phyloP scores from a whole-genome alignment of 2,888 invertebrate species.

The Blastobasis lacticolella region DNA sequence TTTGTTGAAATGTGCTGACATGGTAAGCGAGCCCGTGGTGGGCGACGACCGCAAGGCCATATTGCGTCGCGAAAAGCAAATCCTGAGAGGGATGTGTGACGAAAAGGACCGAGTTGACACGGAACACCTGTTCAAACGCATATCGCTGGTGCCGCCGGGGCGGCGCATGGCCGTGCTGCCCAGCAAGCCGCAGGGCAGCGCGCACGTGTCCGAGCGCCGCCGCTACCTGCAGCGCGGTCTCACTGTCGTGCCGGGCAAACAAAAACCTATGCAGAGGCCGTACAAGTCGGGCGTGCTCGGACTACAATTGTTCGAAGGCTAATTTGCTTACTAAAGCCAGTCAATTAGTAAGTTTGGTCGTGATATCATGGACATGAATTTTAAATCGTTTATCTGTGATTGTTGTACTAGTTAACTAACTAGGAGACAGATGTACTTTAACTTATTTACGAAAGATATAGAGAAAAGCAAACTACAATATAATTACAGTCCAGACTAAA shows the following conservation, averaged over 20 bases:
- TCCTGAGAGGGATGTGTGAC: conserved; percentile 42
- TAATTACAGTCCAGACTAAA: no score
- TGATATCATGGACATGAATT: no score
- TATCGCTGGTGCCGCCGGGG: conserved; percentile 53
- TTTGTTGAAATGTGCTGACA: conserved; percentile 50
- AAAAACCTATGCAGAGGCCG: conserved; percentile 38
- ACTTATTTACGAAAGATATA: no score
- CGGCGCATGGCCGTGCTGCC: conserved; percentile 57
- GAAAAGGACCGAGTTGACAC: conserved; percentile 44
- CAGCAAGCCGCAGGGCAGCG: conserved; percentile 23
- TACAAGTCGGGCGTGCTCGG: conserved; percentile 45
- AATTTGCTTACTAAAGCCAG: conserved; percentile 8
- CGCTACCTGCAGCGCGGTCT: conserved; percentile 49
- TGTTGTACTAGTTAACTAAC: no score
- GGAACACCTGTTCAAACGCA: conserved; percentile 54
- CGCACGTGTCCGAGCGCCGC: conserved; percentile 36
- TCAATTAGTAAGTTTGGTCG: no score
- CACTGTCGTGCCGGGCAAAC: conserved; percentile 52
- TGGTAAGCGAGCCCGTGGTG: conserved; percentile 44
- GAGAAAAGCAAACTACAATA: no score
- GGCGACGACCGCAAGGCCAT: conserved; percentile 56
- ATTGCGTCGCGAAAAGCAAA: conserved; percentile 46
- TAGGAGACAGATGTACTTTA: no score
- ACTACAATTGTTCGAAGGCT: conserved; percentile 55
- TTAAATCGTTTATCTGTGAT: no score